Evolutionary conservation across 1,140 invertebrate species (phyloP), one percentile per base, ranked within the genome.

Genomic region (Callitettix versicolor): DNA sequence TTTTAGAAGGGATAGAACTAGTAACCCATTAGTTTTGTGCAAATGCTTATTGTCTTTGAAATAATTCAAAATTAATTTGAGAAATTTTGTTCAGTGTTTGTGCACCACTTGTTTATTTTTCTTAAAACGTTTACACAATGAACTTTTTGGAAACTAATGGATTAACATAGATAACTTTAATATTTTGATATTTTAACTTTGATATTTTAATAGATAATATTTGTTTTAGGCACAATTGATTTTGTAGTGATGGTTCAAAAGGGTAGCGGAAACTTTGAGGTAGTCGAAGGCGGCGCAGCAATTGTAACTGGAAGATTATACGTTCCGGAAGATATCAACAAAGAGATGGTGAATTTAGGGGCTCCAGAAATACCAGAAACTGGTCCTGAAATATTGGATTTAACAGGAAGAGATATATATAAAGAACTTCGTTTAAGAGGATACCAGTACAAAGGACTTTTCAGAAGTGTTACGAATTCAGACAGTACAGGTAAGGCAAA

Each of bases 371-470:
- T 4, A 67, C 61, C 2, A 0, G 57, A 64, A 5, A 59, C 65
- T 9, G 64, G 67, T 21, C 67, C 70, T 56, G 42, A 57, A 5
- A 61, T 62, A 12, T 63, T 72, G 26, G 65, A 64, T 21, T 64
- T 86, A 55, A 73, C 74, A 0, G 73, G 71, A 0, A 81, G 80
- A 49, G 93, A 97, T 66, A 79, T 96, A 49, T 98, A 98, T 68
- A 95, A 95, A 66, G 93, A 96, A 69, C 69, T 98, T 0, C 76
- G 83, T 63, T 75, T 96, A 0, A 77, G 92, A 63, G 95, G 95
- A 1, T 97, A 97, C 66, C 84, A 96, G 57, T 97, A 97, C 70
- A 80, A 77, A 20, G 84, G 85, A 22, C 65, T 79, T 0, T 95
- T 94, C 72, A 76, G 80, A 59, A 81, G 78, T 12, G 66, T 86